Conservation (phyloP, 2,113 vertebrate species). For the Australoheros scitulus region DNA sequence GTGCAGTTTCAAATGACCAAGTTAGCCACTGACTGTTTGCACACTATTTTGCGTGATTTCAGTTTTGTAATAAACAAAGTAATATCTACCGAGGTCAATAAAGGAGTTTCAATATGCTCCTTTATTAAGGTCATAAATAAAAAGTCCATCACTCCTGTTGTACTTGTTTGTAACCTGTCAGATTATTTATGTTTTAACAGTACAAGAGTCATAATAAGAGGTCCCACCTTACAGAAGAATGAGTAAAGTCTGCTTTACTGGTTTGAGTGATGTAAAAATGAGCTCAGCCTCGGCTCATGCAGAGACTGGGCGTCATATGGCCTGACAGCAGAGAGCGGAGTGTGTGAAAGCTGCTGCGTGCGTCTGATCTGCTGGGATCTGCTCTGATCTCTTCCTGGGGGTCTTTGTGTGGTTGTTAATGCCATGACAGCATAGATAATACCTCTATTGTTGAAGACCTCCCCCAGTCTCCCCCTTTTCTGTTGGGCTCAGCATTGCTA, state of each 20-base stretch:
- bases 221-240: slow-evolving; percentile 22
- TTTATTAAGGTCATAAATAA: background rate
- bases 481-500: slow-evolving; percentile 29
- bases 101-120: slow-evolving; percentile 9
- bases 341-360: slow-evolving; percentile 69
- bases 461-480: slow-evolving; percentile 20
- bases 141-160: background rate
- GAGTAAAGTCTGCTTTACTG: slow-evolving; percentile 9
- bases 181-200: slow-evolving; percentile 4
- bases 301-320: slow-evolving; percentile 25
- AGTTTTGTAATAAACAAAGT: background rate
- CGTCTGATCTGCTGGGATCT: slow-evolving; percentile 70
- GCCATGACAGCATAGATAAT: slow-evolving; percentile 75
- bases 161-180: background rate
- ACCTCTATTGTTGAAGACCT: slow-evolving; percentile 68
- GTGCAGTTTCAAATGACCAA: background rate
- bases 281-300: slow-evolving; percentile 10
- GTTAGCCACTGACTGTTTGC: background rate
- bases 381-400: slow-evolving; percentile 72
- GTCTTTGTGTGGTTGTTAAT: slow-evolving; percentile 73
- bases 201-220: background rate
- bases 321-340: slow-evolving; percentile 24
- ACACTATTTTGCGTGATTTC: background rate
- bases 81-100: slow-evolving; percentile 20
- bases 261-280: slow-evolving; percentile 47